Conservation (phyloP, 2,113 vertebrate genomes). For the Pteronura brasiliensis region DNA sequence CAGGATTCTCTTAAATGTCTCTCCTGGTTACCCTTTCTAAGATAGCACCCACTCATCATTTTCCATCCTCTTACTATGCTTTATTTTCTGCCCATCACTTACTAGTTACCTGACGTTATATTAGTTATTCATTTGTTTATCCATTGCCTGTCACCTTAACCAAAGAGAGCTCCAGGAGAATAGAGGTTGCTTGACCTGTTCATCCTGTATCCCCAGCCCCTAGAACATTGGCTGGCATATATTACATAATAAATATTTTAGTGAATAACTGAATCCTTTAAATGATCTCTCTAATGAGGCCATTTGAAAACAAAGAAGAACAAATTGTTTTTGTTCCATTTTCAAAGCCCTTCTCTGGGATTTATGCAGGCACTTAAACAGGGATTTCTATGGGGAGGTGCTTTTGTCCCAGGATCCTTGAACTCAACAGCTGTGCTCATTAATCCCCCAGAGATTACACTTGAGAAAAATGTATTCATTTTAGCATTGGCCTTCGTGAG, state of each 20-base stretch:
- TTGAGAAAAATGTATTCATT: background rate
- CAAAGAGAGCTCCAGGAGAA: background rate
- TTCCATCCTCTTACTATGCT: background rate
- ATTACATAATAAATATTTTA: background rate
- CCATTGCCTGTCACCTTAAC: background rate
- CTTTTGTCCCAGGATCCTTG: background rate
- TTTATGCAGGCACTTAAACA: background rate
- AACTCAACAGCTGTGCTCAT: background rate
- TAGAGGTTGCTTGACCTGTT: background rate
- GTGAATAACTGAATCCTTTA: background rate
- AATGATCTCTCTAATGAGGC: background rate
- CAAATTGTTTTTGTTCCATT: background rate
- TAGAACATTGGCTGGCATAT: background rate
- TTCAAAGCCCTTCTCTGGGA: background rate
- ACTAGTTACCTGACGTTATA: background rate
- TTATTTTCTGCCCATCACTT: background rate
- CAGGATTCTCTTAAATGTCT: background rate
- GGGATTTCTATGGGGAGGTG: background rate
- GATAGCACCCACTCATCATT: background rate
- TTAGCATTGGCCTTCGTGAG: background rate
- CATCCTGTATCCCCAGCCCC: background rate
- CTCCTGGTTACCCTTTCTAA: background rate
- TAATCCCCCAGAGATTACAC: background rate
- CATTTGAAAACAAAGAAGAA: background rate
- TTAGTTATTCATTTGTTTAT: background rate